Evolutionary conservation across 2,113 vertebrate genomes (phyloP).

Genomic region (Brachyistius frenatus): DNA sequence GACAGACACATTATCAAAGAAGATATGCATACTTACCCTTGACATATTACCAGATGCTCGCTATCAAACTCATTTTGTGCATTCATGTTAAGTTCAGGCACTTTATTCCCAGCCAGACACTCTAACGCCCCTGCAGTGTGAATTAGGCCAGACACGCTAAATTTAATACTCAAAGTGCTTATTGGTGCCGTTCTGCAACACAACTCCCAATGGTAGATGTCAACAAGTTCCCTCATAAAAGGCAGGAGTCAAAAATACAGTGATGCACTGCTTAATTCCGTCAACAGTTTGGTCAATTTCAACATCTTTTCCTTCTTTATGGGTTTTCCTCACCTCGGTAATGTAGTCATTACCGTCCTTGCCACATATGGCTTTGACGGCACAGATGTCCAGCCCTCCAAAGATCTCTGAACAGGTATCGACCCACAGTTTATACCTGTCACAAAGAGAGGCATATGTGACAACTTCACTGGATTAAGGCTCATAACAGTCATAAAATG

Average conservation of each 20-base stretch:
- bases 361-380: slow-evolving; percentile 97
- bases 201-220: slow-evolving; percentile 17
- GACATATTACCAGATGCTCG: not conserved
- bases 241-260: slow-evolving; percentile 4
- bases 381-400: slow-evolving; percentile 97
- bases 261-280: not conserved
- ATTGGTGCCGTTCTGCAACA: slow-evolving; percentile 27
- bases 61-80: slow-evolving; percentile 24
- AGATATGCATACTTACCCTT: too few species aligned
- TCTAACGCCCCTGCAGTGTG: slow-evolving; percentile 11
- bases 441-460: slow-evolving; percentile 20
- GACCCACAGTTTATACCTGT: slow-evolving; percentile 96
- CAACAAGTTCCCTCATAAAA: slow-evolving; percentile 22
- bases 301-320: not conserved
- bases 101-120: slow-evolving; percentile 34
- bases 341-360: slow-evolving; percentile 99
- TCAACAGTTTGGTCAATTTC: not conserved
- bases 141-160: slow-evolving; percentile 60
- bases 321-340: slow-evolving; percentile 89
- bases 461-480: not conserved
- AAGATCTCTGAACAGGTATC: slow-evolving; percentile 96
- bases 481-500: not conserved
- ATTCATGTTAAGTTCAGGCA: slow-evolving; percentile 52
- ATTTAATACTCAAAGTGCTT: slow-evolving; percentile 46
- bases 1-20: slow-evolving; percentile 8